phyloP scores from a whole-genome alignment of 2,113 vertebrate genomes.

The Porphyrio hochstetteri region DNA sequence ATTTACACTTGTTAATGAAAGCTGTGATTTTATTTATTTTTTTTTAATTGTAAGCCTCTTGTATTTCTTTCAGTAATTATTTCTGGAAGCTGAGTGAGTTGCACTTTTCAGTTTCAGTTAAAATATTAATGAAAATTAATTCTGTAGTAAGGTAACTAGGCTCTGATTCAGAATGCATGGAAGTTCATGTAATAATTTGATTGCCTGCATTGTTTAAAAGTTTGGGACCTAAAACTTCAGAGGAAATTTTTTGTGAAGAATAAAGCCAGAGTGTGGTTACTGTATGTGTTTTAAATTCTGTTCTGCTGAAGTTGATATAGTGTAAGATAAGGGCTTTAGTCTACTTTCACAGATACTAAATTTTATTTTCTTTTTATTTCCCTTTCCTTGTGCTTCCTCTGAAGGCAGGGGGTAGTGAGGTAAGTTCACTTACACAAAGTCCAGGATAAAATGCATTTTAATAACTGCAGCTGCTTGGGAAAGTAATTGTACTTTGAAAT shows the following conservation, averaged over 20 bases:
- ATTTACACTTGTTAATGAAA: neutral
- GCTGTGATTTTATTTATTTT: neutral
- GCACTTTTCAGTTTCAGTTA: neutral
- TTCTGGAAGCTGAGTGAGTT: neutral
- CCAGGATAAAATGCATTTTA: neutral
- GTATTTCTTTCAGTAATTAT: neutral
- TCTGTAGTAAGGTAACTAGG: neutral
- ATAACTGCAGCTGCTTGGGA: neutral
- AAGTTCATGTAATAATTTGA: neutral
- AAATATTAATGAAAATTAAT: neutral
- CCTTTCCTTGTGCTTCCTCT: constrained; percentile 78
- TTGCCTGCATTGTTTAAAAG: neutral
- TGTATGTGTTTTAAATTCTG: neutral
- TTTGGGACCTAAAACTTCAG: neutral
- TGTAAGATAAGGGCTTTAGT: neutral
- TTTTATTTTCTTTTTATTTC: constrained; percentile 75
- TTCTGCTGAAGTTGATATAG: neutral
- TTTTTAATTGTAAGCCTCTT: neutral
- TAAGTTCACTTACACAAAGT: constrained; percentile 75
- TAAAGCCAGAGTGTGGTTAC: neutral
- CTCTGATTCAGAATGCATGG: neutral
- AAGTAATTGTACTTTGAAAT: neutral
- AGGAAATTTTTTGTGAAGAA: neutral
- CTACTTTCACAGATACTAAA: neutral
- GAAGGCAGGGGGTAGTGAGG: constrained; percentile 98